Evolutionary conservation across 2,888 invertebrate genomes (phyloP).

Genomic region (Parnassius apollo): DNA sequence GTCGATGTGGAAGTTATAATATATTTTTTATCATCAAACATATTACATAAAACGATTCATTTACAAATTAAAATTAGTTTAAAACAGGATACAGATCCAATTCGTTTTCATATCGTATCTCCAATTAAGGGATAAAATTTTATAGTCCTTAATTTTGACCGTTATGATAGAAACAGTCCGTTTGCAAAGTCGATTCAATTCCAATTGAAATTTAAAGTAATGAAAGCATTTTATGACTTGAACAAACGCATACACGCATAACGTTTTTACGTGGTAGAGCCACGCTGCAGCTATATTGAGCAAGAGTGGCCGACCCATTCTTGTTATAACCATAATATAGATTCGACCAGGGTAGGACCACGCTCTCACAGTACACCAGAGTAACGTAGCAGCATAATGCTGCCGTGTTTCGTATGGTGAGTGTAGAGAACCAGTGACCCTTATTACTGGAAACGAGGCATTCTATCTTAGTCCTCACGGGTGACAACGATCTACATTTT

Average conservation of each 20-base stretch:
- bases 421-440: too few relatives aligned
- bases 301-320: too few relatives aligned
- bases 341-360: too few relatives aligned
- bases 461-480: too few relatives aligned
- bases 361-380: too few relatives aligned
- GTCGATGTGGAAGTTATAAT: neutral
- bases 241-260: neutral
- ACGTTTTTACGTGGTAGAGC: too few relatives aligned
- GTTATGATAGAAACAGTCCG: neutral
- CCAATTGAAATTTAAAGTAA: neutral
- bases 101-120: slow-evolving; percentile 4
- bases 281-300: too few relatives aligned
- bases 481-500: too few relatives aligned
- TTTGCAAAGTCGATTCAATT: neutral
- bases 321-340: too few relatives aligned
- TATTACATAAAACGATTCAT: neutral
- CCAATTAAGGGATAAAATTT: slow-evolving; percentile 3
- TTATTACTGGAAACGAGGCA: too few relatives aligned
- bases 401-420: too few relatives aligned
- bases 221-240: slow-evolving; percentile 3
- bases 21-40: neutral
- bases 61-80: neutral
- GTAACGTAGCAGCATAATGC: too few relatives aligned
- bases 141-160: neutral
- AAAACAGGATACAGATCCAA: neutral